Percentiles rank a stretch among this genome's conserved stretches.
These are phyloP conservation scores for Lymantria dispar DNA, from an alignment of 2,888 invertebrate species.

Conservation along the genomic window DNA sequence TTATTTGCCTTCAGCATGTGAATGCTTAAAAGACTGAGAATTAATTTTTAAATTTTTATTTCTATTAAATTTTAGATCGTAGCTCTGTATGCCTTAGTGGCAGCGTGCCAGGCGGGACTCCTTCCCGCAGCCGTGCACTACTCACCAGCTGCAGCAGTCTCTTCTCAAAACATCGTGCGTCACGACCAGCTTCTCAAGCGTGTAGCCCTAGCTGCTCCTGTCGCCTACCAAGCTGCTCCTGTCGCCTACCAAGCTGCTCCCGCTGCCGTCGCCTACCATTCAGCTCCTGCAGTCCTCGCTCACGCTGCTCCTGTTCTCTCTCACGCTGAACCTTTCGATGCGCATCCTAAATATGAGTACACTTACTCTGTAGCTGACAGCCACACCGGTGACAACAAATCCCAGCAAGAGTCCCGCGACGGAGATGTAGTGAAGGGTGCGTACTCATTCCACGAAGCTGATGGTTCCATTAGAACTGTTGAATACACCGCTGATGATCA, in stretches of 20 bases:
- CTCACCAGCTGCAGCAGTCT: conserved; percentile 48
- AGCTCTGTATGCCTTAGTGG: conserved; percentile 48
- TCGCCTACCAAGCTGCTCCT: conserved; percentile 9
- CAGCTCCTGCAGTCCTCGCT: conserved; percentile 24
- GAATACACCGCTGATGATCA: conserved; percentile 51
- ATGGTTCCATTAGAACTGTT: conserved; percentile 74
- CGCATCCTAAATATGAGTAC: conserved; percentile 59
- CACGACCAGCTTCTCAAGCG: conserved; percentile 42
- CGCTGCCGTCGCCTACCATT: conserved; percentile 36
- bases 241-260: conserved; percentile 23
- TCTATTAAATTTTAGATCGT: conserved; percentile 45
- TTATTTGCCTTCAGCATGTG: too few relatives aligned
- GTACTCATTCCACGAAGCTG: conserved; percentile 74
- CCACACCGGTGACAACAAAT: neutral
- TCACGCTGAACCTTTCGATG: conserved; percentile 24
- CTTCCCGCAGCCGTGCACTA: conserved; percentile 47
- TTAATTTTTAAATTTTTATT: neutral
- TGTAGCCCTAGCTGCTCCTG: conserved; percentile 33
- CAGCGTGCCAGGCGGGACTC: conserved; percentile 52
- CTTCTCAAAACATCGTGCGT: conserved; percentile 53
- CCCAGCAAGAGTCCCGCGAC: conserved; percentile 50
- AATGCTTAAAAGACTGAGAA: too few relatives aligned
- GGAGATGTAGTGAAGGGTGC: conserved; percentile 76
- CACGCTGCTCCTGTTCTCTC: conserved; percentile 3
- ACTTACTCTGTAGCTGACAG: conserved; percentile 73